A percentile compares a stretch with the other conserved stretches of the same genome.
These are phyloP conservation scores for Aeoliscus strigatus DNA, from an alignment of 2,797 vertebrate genomes.

Conservation along the genomic window DNA sequence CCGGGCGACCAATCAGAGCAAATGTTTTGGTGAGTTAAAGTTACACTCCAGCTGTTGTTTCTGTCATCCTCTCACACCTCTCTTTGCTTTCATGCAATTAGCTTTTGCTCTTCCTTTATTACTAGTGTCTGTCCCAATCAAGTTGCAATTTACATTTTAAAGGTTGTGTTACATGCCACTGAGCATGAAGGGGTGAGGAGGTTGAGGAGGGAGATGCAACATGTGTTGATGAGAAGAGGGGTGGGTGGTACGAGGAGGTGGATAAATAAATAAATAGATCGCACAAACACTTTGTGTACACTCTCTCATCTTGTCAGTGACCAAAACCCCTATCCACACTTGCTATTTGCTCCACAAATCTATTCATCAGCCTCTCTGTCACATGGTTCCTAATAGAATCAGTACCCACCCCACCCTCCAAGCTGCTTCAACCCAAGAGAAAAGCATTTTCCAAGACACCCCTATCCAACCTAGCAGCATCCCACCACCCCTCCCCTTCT, in stretches of 20 bases:
- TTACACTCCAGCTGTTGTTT: conserved; percentile 25
- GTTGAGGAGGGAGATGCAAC: no score
- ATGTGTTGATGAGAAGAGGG: neutral
- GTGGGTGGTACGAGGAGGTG: neutral
- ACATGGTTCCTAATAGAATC: conserved; percentile 28
- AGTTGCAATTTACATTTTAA: conserved; percentile 62
- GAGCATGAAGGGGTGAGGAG: conserved; percentile 27
- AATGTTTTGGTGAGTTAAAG: conserved; percentile 90
- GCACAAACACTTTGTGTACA: conserved; percentile 4
- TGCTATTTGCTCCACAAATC: conserved; percentile 19
- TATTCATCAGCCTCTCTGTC: conserved; percentile 18
- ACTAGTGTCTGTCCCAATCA: conserved; percentile 58
- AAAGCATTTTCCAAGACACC: conserved; percentile 36
- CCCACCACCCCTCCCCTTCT: conserved; percentile 16
- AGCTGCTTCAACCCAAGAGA: conserved; percentile 14
- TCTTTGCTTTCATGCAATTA: conserved; percentile 44
- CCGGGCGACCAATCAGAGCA: conserved; percentile 99
- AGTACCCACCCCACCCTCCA: conserved; percentile 15
- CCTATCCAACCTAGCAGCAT: conserved; percentile 20
- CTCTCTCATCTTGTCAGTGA: conserved; percentile 15
- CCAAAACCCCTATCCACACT: conserved; percentile 15
- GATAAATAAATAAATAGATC: conserved; percentile 7
- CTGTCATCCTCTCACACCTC: conserved; percentile 38
- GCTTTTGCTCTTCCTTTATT: conserved; percentile 51
- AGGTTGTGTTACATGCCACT: conserved; percentile 52